These are phyloP conservation scores for Chrysotoxum bicinctum DNA, from an alignment of 2,888 invertebrate genomes.

Conservation along the genomic window DNA sequence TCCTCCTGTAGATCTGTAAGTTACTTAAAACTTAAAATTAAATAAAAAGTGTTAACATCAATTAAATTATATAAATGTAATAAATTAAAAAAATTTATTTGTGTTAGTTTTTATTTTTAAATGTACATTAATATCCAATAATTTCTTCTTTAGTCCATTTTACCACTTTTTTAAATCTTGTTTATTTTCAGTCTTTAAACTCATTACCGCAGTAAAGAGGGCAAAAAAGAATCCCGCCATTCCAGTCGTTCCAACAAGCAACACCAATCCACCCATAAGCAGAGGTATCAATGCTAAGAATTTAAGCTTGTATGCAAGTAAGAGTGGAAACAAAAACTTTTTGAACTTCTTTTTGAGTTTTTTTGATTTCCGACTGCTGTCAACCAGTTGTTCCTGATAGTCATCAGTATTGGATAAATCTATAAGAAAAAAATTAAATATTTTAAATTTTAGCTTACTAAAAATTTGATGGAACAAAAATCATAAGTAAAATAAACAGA, in stretches of 20 bases:
- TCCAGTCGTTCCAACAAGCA: constrained; percentile 90
- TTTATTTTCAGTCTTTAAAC: constrained; percentile 83
- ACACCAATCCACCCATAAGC: constrained; percentile 86
- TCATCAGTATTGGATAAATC: constrained; percentile 32
- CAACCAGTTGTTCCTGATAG: neutral
- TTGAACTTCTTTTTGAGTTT: constrained; percentile 85
- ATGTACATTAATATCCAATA: no score
- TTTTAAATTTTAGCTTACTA: no score
- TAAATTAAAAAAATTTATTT: no score
- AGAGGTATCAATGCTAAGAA: constrained; percentile 90
- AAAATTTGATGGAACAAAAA: no score
- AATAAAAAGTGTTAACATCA: no score
- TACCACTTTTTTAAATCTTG: constrained; percentile 43
- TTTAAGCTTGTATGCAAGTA: constrained; percentile 92
- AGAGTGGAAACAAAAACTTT: constrained; percentile 88
- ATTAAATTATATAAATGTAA: no score
- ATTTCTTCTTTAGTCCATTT: neutral
- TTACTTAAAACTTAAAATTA: no score
- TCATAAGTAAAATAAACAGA: no score
- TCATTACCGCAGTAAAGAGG: constrained; percentile 91
- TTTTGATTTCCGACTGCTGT: constrained; percentile 76
- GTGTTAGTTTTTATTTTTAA: no score
- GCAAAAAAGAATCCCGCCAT: constrained; percentile 94
- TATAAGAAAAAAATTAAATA: neutral
- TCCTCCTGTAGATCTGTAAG: no score